phyloP scores from a whole-genome alignment of 2,888 invertebrate genomes.

The Drosophila helvetica region DNA sequence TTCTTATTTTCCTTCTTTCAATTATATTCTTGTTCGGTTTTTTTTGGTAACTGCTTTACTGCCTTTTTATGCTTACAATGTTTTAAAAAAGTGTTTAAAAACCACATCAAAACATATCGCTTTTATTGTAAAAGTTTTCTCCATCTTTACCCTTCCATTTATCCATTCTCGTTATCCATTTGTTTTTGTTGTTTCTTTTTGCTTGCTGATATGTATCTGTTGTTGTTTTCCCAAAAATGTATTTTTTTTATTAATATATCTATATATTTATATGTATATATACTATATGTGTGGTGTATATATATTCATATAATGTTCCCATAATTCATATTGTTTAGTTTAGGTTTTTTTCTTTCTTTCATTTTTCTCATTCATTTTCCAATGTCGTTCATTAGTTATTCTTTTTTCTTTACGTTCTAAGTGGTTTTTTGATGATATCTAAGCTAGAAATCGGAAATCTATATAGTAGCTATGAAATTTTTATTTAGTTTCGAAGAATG shows the following conservation, averaged over 20 bases:
- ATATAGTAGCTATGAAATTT: conserved; percentile 42
- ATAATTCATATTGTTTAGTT: conserved; percentile 83
- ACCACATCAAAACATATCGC: conserved; percentile 77
- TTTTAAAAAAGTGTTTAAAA: conserved; percentile 67
- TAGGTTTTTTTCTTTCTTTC: conserved; percentile 54
- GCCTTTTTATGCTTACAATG: conserved; percentile 70
- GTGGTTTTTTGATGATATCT: conserved; percentile 17
- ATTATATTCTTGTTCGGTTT: conserved; percentile 40
- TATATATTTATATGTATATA: conserved; percentile 49
- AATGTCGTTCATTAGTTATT: conserved; percentile 45
- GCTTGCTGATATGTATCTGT: conserved; percentile 77
- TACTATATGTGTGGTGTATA: conserved; percentile 30
- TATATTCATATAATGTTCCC: conserved; percentile 81
- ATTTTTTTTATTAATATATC: conserved; percentile 44
- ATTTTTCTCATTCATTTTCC: conserved; percentile 40
- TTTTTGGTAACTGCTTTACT: conserved; percentile 75
- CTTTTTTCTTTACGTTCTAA: conserved; percentile 55
- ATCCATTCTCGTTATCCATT: conserved; percentile 70
- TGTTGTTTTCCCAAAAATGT: conserved; percentile 63
- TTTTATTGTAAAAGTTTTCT: conserved; percentile 62
- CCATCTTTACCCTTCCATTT: conserved; percentile 32
- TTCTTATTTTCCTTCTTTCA: conserved; percentile 27
- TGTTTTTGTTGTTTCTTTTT: conserved; percentile 59
- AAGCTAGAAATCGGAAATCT: conserved; percentile 48
- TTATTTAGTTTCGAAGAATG: conserved; percentile 42